phyloP scores from a whole-genome alignment of 2,113 vertebrate genomes.

The Alaudala cheleensis region DNA sequence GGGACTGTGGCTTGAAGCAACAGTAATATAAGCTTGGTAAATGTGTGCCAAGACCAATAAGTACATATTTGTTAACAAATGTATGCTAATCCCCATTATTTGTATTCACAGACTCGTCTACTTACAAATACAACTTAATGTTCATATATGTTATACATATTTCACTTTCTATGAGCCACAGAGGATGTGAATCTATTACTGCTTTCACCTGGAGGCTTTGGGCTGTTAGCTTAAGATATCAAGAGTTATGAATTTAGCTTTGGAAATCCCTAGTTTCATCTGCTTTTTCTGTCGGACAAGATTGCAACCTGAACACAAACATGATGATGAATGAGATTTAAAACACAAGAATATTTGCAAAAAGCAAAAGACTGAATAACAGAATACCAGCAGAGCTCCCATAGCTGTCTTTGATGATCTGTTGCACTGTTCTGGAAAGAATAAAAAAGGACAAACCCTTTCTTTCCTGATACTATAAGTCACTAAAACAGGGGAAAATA shows the following conservation, averaged over 20 bases:
- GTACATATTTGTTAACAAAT: neutral
- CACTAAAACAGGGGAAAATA: neutral
- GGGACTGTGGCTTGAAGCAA: neutral
- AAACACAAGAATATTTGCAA: slow-evolving; percentile 10
- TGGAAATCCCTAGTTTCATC: slow-evolving; percentile 6
- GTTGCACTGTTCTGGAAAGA: neutral
- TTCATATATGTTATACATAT: neutral
- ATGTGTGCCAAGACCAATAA: neutral
- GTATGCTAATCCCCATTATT: neutral
- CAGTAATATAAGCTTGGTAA: neutral
- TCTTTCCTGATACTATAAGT: neutral
- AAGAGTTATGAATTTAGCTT: slow-evolving; percentile 18
- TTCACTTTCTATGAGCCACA: neutral
- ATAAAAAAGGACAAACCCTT: neutral
- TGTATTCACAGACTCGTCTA: neutral
- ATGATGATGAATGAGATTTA: slow-evolving; percentile 25
- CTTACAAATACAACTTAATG: neutral
- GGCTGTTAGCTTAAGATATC: slow-evolving; percentile 13
- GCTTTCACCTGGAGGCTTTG: neutral
- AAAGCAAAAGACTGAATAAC: slow-evolving; percentile 13
- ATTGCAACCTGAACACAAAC: slow-evolving; percentile 9
- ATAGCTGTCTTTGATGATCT: slow-evolving; percentile 6
- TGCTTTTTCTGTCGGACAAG: neutral
- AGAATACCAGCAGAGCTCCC: neutral
- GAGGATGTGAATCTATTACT: slow-evolving; percentile 3